Percentiles rank a stretch among this genome's conserved stretches.
phyloP scores from a whole-genome alignment of 2,888 invertebrate genomes.

The Eupithecia abbreviata region DNA sequence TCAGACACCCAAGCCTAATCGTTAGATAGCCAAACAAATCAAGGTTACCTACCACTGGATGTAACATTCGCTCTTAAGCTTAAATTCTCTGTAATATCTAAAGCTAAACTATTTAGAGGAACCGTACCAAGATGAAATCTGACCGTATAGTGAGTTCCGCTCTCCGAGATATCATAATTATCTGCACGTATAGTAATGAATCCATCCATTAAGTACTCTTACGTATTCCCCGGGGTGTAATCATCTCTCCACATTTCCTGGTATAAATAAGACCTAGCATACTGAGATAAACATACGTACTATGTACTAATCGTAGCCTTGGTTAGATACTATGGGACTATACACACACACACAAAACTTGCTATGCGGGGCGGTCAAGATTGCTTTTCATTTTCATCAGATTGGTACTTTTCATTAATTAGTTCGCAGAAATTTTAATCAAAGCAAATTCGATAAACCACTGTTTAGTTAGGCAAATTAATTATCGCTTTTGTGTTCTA shows the following conservation, averaged over 20 bases:
- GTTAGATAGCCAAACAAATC: background rate
- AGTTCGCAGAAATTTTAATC: background rate
- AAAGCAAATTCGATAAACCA: background rate
- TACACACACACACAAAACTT: background rate
- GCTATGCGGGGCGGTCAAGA: background rate
- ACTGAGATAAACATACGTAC: conserved; percentile 5
- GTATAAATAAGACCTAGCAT: conserved; percentile 10
- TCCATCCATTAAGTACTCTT: conserved; percentile 17
- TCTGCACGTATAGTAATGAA: conserved; percentile 10
- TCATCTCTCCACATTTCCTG: conserved; percentile 29
- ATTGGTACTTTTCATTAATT: background rate
- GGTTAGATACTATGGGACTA: background rate
- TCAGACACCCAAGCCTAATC: background rate
- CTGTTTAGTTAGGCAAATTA: background rate
- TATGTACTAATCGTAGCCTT: background rate
- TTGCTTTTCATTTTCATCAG: background rate
- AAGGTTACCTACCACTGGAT: background rate
- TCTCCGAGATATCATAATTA: conserved; percentile 4
- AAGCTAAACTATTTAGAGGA: background rate
- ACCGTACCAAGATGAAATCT: conserved; percentile 2
- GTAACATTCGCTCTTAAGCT: background rate
- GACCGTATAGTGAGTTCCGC: background rate
- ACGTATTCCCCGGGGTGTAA: conserved; percentile 20
- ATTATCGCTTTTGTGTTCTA: no score
- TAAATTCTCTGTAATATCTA: background rate